Conservation (phyloP, 2,113 vertebrate genomes). For the Psettodes erumei region DNA sequence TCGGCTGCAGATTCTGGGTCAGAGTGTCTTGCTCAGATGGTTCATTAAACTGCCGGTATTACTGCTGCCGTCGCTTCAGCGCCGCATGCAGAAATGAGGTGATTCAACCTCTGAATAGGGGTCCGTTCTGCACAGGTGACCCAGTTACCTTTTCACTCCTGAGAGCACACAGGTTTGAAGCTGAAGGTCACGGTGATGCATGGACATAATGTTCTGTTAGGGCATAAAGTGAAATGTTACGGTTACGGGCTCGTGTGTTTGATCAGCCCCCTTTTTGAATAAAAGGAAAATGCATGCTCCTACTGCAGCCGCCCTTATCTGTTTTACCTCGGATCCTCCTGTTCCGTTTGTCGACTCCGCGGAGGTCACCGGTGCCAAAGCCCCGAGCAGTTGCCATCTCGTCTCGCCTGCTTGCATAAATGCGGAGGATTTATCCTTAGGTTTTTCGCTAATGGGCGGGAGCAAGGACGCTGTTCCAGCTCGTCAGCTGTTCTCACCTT, state of each 20-base stretch:
- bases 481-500: constrained; percentile 59
- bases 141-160: constrained; percentile 66
- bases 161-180: constrained; percentile 52
- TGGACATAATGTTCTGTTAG: constrained; percentile 45
- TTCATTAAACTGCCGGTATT: constrained; percentile 48
- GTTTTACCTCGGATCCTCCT: constrained; percentile 34
- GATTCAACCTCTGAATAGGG: constrained; percentile 68
- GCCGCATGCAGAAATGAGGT: constrained; percentile 49
- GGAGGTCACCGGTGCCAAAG: constrained; percentile 15
- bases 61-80: constrained; percentile 49
- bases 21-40: constrained; percentile 29
- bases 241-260: constrained; percentile 39
- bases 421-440: constrained; percentile 44
- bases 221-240: constrained; percentile 42
- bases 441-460: constrained; percentile 38
- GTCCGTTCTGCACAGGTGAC: constrained; percentile 66
- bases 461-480: constrained; percentile 47
- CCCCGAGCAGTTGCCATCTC: constrained; percentile 40
- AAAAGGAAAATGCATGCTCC: constrained; percentile 38
- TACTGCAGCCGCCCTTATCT: constrained; percentile 32
- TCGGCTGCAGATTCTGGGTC: constrained; percentile 54
- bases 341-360: constrained; percentile 44
- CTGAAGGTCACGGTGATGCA: constrained; percentile 51
- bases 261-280: constrained; percentile 43
- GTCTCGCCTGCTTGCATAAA: constrained; percentile 45